Evolutionary conservation across 2,113 vertebrate genomes (phyloP), one percentile per base, ranked within the genome.

Genomic region (Festucalex cinctus): DNA sequence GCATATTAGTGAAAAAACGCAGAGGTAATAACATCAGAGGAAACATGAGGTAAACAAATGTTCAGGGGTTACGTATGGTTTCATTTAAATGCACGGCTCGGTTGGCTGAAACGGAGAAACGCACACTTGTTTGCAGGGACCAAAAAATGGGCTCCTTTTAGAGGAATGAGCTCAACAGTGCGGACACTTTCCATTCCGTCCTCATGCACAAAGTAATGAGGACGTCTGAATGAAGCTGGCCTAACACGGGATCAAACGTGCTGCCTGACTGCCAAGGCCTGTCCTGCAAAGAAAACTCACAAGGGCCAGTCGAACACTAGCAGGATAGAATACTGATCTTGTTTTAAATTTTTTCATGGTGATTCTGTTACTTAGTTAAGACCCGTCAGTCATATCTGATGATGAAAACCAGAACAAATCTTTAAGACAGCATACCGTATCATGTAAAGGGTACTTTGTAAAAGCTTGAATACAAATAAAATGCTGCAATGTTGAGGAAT

Each of bases 311-410:
- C 5, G 6, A 46, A 56, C 61, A 12, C 51, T n/a, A 48, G 41
- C 43, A 32, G 26, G 8, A 28, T n/a, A 39, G 26, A 10, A 28
- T n/a, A 39, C 54, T 62, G 65, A 65, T 35, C n/a, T 19, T 3
- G 22, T 13, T 19, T 54, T 13, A n/a, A 36, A 39, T 17, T 24
- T 51, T 68, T 69, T 76, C 9, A 49, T 60, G 36, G 13, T 37
- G 32, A 74, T 84, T 77, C 79, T 69, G 73, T 73, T 79, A 84
- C 73, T 75, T 26, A 51, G 44, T 49, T 19, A 6, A 49, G 53
- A 36, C 28, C 9, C 10, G 20, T 49, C 19, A 26, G 0, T 53
- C 41, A 0, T 19, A 72, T 48, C 65, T 46, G 14, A 3, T 22
- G 48, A 51, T 51, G 20, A 51, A 51, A 22, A 51, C 8, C 48